These are phyloP conservation scores for Anas bahamensis DNA, from an alignment of 2,797 vertebrate genomes.

Conservation along the genomic window DNA sequence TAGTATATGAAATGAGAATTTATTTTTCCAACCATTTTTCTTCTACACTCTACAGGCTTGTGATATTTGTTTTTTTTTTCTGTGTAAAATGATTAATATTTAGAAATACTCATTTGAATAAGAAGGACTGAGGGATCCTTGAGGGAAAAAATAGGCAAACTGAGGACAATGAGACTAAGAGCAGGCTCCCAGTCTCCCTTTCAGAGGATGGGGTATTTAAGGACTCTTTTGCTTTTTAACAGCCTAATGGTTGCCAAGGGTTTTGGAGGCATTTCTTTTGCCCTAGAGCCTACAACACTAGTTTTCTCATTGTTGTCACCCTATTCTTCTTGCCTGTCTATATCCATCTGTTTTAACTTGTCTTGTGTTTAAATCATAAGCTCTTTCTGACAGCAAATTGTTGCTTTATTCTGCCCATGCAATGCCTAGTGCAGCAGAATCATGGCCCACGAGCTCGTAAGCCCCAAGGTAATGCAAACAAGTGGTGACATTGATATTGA, in stretches of 20 bases:
- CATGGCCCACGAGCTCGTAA: rapidly evolving
- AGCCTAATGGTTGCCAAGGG: not conserved
- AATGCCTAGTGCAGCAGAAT: not conserved
- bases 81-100: not conserved
- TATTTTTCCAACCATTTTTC: not conserved
- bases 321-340: slow-evolving; percentile 28
- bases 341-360: not conserved
- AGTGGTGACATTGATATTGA: not conserved
- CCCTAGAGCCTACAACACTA: not conserved
- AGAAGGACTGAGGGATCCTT: not conserved
- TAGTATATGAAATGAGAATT: not conserved
- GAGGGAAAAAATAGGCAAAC: not conserved
- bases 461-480: not conserved
- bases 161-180: not conserved
- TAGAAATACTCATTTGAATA: not conserved
- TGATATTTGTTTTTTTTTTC: not conserved
- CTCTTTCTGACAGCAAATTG: not conserved
- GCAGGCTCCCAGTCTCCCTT: not conserved
- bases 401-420: not conserved
- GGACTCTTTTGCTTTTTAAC: not conserved
- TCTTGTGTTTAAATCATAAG: not conserved
- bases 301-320: not conserved
- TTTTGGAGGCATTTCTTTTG: slow-evolving; percentile 19
- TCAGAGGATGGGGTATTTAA: not conserved
- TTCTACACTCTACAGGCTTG: not conserved